Conservation (phyloP, 1,140 invertebrate species). For the Oncopodura yosiiana region DNA sequence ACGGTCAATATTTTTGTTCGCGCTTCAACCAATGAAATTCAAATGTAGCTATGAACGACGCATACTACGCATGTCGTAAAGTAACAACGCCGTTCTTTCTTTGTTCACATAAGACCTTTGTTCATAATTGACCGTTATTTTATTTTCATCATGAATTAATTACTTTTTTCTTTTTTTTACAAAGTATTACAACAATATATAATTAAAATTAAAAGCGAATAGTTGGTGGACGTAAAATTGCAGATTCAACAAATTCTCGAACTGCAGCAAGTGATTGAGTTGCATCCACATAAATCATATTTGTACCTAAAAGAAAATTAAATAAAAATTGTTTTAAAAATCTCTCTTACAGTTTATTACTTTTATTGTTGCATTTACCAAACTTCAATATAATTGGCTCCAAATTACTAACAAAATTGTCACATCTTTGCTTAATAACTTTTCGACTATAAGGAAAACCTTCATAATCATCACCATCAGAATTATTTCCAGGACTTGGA, state of each 20-base stretch:
- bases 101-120: no score
- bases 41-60: no score
- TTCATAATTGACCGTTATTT: no score
- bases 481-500: neutral
- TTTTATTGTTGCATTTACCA: slow-evolving; percentile 6
- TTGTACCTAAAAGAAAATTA: neutral
- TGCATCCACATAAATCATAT: slow-evolving; percentile 25
- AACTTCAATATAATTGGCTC: slow-evolving; percentile 4
- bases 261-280: slow-evolving; percentile 3
- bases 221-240: slow-evolving; percentile 15
- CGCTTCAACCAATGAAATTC: no score
- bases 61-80: no score
- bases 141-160: neutral
- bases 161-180: neutral
- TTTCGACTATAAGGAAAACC: slow-evolving; percentile 20
- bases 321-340: neutral
- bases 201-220: neutral
- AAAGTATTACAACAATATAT: neutral
- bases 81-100: no score
- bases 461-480: no score
- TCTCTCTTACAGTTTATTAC: neutral
- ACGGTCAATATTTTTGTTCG: no score
- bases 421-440: slow-evolving; percentile 3
- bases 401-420: slow-evolving; percentile 10
- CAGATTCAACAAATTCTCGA: slow-evolving; percentile 6